These are phyloP conservation scores for Synaphobranchus kaupii DNA, from an alignment of 2,797 vertebrate species.

Conservation along the genomic window DNA sequence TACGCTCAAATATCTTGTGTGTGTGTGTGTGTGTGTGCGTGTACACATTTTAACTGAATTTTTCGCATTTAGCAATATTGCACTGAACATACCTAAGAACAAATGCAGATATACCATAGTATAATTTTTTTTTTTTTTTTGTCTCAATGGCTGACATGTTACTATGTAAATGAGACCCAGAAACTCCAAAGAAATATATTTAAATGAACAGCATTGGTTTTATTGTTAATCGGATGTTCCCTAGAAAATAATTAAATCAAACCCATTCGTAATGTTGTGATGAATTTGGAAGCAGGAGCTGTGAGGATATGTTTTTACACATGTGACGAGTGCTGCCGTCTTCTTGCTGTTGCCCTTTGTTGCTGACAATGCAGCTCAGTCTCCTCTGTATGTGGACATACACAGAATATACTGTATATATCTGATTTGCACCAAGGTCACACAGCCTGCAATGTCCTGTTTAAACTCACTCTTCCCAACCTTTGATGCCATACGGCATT, in stretches of 20 bases:
- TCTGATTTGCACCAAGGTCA: constrained; percentile 25
- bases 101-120: too few species aligned
- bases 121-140: not conserved
- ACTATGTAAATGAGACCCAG: too few species aligned
- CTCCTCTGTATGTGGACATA: constrained; percentile 16
- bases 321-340: not conserved
- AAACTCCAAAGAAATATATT: too few species aligned
- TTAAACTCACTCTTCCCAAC: not conserved
- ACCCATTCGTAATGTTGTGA: not conserved
- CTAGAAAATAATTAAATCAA: too few species aligned
- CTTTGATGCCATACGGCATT: not conserved
- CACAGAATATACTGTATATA: not conserved
- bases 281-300: not conserved
- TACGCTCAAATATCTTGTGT: not conserved
- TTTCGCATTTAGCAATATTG: too few species aligned
- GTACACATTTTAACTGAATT: too few species aligned
- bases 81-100: too few species aligned
- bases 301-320: too few species aligned
- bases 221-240: too few species aligned
- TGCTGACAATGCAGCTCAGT: constrained; percentile 26
- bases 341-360: not conserved
- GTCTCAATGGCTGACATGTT: constrained; percentile 1
- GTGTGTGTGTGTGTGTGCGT: constrained; percentile 8
- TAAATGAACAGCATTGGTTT: too few species aligned
- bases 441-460: not conserved